Conservation (phyloP, 2,888 invertebrate genomes). For the Pammene fasciana region DNA sequence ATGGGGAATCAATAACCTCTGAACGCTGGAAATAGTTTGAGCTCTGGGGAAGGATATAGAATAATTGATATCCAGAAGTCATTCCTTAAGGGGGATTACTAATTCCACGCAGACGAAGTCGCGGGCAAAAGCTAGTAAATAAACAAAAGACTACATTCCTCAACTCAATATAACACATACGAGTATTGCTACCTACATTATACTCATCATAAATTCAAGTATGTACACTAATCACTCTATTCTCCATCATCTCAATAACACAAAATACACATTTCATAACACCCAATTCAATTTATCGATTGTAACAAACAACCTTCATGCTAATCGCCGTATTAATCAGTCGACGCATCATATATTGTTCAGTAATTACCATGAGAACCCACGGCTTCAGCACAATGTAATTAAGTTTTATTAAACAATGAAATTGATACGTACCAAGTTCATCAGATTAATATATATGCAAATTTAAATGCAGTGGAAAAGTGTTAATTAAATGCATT, state of each 20-base stretch:
- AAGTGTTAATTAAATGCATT: conserved; percentile 19
- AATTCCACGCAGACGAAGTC: no score
- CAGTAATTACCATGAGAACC: conserved; percentile 38
- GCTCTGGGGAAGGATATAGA: no score
- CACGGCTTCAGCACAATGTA: conserved; percentile 29
- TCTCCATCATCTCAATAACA: conserved; percentile 12
- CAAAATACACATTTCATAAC: conserved; percentile 36
- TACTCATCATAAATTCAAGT: no score
- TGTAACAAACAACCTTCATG: conserved; percentile 34
- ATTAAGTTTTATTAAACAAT: conserved; percentile 41
- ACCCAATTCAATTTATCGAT: conserved; percentile 25
- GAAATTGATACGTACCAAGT: conserved; percentile 39
- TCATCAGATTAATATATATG: conserved; percentile 32
- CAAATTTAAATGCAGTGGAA: conserved; percentile 18
- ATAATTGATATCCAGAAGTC: no score
- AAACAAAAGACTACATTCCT: no score
- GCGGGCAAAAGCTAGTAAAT: no score
- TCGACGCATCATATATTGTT: conserved; percentile 40
- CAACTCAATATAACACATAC: no score
- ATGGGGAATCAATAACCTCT: no score
- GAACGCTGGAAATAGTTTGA: no score
- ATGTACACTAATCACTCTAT: background rate
- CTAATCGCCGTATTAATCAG: conserved; percentile 37
- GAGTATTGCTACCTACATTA: no score
- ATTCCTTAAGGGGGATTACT: no score